Conservation (phyloP, 2,888 invertebrate genomes). For the Tetranychus piercei region DNA sequence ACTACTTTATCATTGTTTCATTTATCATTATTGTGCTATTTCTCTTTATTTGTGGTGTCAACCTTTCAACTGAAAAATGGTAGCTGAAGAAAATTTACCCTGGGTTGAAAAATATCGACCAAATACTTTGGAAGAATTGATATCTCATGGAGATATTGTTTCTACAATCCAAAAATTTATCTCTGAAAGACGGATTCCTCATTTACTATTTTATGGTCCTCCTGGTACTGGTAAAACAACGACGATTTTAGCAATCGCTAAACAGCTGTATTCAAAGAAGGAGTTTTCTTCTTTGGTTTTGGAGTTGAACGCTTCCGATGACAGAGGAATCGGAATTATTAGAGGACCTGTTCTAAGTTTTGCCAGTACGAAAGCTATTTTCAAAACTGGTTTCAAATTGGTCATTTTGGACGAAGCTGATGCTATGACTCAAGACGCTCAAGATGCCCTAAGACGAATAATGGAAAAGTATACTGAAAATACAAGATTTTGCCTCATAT, state of each 20-base stretch:
- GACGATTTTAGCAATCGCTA: conserved; percentile 86
- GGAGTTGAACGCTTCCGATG: conserved; percentile 90
- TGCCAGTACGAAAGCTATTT: conserved; percentile 86
- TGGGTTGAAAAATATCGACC: conserved; percentile 98
- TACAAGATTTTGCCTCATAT: conserved; percentile 92
- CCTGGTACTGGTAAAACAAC: conserved; percentile 97
- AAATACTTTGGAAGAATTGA: conserved; percentile 66
- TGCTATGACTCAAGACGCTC: conserved; percentile 64
- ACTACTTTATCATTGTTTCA: too few species aligned
- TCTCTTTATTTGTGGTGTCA: neutral
- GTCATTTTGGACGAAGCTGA: conserved; percentile 97
- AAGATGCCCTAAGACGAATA: conserved; percentile 40
- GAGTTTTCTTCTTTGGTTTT: conserved; percentile 82
- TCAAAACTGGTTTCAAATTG: conserved; percentile 76
- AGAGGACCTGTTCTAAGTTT: conserved; percentile 82
- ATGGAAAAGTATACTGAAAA: conserved; percentile 99
- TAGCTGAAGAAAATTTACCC: neutral
- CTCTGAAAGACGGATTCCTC: conserved; percentile 73
- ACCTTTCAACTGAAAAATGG: neutral
- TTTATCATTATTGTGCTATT: too few species aligned
- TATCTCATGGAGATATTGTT: conserved; percentile 92
- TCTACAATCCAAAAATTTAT: conserved; percentile 77
- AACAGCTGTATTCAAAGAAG: conserved; percentile 65
- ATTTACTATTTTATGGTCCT: conserved; percentile 89
- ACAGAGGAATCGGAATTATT: conserved; percentile 86